Percentiles rank a stretch among this genome's conserved stretches.
Conservation (phyloP, 2,888 invertebrate species). For the Catocala fraxini region DNA sequence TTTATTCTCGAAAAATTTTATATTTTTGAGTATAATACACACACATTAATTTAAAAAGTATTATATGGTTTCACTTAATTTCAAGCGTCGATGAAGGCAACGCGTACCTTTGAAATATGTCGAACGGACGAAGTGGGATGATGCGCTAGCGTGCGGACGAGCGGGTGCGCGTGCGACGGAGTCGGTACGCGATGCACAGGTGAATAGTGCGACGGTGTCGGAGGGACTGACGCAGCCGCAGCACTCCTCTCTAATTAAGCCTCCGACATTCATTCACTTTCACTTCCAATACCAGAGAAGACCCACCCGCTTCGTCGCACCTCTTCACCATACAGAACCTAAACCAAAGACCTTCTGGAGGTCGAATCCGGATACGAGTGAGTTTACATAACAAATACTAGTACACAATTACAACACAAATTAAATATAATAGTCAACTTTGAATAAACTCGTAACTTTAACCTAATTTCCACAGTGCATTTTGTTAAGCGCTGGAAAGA, state of each 20-base stretch:
- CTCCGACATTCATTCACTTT: constrained; percentile 87
- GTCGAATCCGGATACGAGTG: constrained; percentile 79
- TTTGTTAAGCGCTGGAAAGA: constrained; percentile 10
- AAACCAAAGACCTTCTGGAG: constrained; percentile 80
- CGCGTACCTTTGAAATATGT: constrained; percentile 73
- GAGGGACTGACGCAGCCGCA: constrained; percentile 82
- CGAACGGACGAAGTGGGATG: constrained; percentile 47
- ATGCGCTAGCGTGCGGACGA: constrained; percentile 52
- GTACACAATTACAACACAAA: constrained; percentile 49
- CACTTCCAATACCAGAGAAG: constrained; percentile 85
- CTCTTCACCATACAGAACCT: constrained; percentile 69
- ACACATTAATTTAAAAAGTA: constrained; percentile 32
- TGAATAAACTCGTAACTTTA: too few relatives aligned
- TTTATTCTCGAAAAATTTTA: not conserved
- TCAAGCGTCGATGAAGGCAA: constrained; percentile 43
- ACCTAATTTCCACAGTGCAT: constrained; percentile 24
- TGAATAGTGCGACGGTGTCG: constrained; percentile 74
- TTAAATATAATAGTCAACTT: constrained; percentile 36
- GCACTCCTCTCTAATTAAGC: constrained; percentile 87
- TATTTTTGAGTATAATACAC: constrained; percentile 26
- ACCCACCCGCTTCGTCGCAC: constrained; percentile 74
- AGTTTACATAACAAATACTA: constrained; percentile 64
- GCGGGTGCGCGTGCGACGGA: constrained; percentile 45
- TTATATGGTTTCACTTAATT: constrained; percentile 35
- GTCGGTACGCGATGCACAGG: constrained; percentile 66